phyloP scores from a whole-genome alignment of 2,113 vertebrate genomes.

The Microcebus murinus region DNA sequence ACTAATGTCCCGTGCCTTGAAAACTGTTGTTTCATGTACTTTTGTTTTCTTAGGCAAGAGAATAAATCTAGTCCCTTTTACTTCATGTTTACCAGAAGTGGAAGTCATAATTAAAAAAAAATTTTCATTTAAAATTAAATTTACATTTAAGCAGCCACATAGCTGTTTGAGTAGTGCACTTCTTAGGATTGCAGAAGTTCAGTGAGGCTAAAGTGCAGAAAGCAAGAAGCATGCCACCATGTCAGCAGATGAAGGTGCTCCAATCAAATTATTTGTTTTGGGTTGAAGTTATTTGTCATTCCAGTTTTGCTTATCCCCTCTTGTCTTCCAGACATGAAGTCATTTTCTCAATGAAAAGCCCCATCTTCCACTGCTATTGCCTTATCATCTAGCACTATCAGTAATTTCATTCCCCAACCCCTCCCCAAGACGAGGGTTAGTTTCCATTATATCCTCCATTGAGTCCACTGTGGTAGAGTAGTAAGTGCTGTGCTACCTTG shows the following conservation, averaged over 20 bases:
- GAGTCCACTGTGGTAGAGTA: neutral
- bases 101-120: neutral
- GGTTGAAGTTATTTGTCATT: neutral
- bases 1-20: neutral
- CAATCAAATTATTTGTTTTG: neutral
- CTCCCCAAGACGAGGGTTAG: neutral
- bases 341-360: neutral
- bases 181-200: slow-evolving; percentile 11
- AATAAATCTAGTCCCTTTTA: neutral
- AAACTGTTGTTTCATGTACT: neutral
- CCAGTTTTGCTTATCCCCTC: neutral
- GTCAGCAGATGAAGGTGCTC: neutral
- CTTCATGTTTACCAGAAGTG: neutral
- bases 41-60: neutral
- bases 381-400: neutral
- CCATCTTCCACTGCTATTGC: neutral
- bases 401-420: neutral
- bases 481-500: neutral
- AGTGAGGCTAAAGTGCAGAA: neutral
- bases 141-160: neutral
- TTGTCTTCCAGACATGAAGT: neutral
- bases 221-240: neutral
- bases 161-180: neutral
- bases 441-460: neutral
- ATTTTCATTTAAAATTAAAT: slow-evolving; percentile 15